Evolutionary conservation across 2,888 invertebrate genomes (phyloP).

Genomic region (Hesperia comma): DNA sequence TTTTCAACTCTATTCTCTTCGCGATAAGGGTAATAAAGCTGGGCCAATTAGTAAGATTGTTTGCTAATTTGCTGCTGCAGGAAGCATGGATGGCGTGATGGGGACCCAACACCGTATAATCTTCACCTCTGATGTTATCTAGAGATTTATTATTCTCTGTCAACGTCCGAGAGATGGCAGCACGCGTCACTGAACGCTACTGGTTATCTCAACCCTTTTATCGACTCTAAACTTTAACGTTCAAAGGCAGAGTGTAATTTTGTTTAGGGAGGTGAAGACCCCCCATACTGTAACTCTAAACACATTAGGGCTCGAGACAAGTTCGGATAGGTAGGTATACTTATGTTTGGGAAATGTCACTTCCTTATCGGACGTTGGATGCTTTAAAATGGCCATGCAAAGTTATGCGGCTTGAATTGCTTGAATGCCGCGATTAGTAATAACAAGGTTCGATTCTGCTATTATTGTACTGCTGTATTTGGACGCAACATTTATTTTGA

Average conservation of each 20-base stretch:
- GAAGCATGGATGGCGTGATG: constrained; percentile 81
- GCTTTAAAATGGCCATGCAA: not conserved
- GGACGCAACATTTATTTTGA: not conserved
- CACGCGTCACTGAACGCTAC: constrained; percentile 75
- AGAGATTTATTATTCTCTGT: constrained; percentile 81
- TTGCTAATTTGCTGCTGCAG: constrained; percentile 80
- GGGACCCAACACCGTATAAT: constrained; percentile 79
- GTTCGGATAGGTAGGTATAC: not conserved
- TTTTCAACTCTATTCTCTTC: constrained; percentile 51
- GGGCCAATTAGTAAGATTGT: constrained; percentile 55
- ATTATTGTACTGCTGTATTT: not conserved
- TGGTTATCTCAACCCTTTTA: constrained; percentile 57
- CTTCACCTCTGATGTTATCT: constrained; percentile 81
- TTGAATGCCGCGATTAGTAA: not conserved
- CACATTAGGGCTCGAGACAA: constrained; percentile 3
- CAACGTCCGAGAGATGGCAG: constrained; percentile 79
- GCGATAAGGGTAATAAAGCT: constrained; percentile 48
- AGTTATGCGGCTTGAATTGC: not conserved
- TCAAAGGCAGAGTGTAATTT: constrained; percentile 32
- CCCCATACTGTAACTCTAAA: constrained; percentile 42
- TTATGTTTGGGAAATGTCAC: not conserved
- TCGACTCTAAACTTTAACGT: constrained; percentile 35
- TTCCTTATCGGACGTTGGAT: not conserved
- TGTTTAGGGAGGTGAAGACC: constrained; percentile 43
- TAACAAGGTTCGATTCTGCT: not conserved